Percentiles rank a stretch among this genome's conserved stretches.
phyloP scores from a whole-genome alignment of 2,888 invertebrate species.

The Calliphora vomitoria region DNA sequence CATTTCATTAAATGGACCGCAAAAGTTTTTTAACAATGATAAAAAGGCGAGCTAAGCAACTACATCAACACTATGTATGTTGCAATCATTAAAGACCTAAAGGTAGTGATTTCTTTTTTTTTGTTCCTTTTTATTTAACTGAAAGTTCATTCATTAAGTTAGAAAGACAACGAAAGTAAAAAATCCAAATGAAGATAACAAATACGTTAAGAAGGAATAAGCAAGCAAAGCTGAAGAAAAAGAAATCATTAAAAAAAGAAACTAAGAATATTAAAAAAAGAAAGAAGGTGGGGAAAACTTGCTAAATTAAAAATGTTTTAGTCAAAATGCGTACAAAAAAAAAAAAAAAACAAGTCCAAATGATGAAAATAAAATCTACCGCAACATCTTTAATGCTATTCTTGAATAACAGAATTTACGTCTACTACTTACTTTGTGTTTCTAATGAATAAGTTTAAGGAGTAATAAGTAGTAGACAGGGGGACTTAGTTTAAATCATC shows the following conservation, averaged over 20 bases:
- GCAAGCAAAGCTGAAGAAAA: neutral
- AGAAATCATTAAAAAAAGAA: slow-evolving; percentile 31
- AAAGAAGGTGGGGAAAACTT: slow-evolving; percentile 7
- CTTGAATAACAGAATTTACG: neutral
- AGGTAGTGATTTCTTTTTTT: slow-evolving; percentile 27
- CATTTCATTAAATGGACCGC: slow-evolving; percentile 42
- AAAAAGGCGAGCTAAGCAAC: neutral
- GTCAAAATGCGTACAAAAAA: slow-evolving; percentile 31
- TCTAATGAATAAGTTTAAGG: neutral
- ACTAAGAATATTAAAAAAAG: slow-evolving; percentile 11
- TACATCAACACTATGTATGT: slow-evolving; percentile 26
- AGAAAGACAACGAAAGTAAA: neutral
- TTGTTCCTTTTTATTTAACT: slow-evolving; percentile 8
- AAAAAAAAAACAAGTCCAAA: neutral
- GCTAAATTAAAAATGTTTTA: slow-evolving; percentile 52
- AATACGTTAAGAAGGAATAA: neutral
- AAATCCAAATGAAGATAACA: neutral
- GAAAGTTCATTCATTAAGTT: slow-evolving; percentile 26
- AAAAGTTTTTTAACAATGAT: slow-evolving; percentile 18
- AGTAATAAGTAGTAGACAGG: neutral
- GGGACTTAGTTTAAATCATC: neutral
- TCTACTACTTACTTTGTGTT: neutral
- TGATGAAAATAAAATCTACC: slow-evolving; percentile 32
- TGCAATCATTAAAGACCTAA: slow-evolving; percentile 33
- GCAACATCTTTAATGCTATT: slow-evolving; percentile 8